Evolutionary conservation across 2,113 vertebrate species (phyloP), one percentile per base, ranked within the genome.

Genomic region (Nannospalax galili): DNA sequence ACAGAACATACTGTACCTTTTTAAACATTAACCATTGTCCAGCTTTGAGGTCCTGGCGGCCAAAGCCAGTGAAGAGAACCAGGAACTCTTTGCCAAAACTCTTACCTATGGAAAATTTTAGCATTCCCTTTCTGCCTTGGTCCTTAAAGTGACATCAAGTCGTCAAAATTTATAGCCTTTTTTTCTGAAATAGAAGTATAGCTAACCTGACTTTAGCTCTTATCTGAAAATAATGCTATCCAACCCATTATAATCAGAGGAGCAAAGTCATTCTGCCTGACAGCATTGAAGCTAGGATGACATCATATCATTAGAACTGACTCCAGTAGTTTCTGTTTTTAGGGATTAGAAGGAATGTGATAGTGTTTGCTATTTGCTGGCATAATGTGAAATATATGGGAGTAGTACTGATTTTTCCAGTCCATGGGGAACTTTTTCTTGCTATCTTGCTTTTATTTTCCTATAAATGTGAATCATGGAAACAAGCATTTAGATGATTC

Each of bases 21-120:
- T 97, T 96, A 98, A 98, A 98, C 98, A 98, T 97, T 98, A 98
- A 98, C 98, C 97, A 98, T 98, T 98, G 98, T 98, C 98, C 97
- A 95, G 92, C 97, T 97, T 98, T 98, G 98, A 97, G 97, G 97
- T 93, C 93, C 92, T 86, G 98, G 96, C 97, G 97, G 96, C 97
- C 64, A 95, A 94, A 97, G 96, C 95, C n/a, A 60, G 35, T 73
- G 73, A 78, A 45, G 97, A 96, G 96, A 98, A 97, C 96, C 96
- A 95, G 96, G 95, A 96, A 97, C 94, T 95, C 91, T 79, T 96
- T 93, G 96, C 95, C 96, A 96, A 97, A 94, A 82, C 89, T 72
- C 28, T 91, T 74, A 90, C 92, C 94, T 96, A 88, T 95, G 97
- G 96, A 97, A 97, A 96, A 88, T 95, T 96, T 97, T 94, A 92